Evolutionary conservation across 2,113 vertebrate genomes (phyloP), one percentile per base, ranked within the genome.

Genomic region (Petrocephalus microphthalmus): DNA sequence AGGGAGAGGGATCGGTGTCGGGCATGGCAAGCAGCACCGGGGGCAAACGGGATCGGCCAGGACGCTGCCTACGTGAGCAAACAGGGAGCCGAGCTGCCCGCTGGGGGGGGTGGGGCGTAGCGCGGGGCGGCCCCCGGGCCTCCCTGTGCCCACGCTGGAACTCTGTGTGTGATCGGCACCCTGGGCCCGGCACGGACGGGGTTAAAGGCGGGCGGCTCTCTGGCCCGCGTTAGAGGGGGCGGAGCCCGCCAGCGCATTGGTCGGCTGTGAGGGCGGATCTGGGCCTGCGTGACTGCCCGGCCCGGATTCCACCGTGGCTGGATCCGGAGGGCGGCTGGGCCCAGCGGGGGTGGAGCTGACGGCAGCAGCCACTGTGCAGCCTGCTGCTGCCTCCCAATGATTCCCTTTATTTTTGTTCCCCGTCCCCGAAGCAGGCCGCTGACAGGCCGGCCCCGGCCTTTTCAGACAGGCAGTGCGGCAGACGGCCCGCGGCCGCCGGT

Each of bases 221-320:
- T 93, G 22, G 56, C 42, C 56, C 91, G 87, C 92, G 88, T 90
- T 95, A 92, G 93, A 90, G 93, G 93, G 91, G 92, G 88, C 92
- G 94, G 93, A 93, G 90, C 91, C 93, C 93, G 94, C 92, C 37
- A 95, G 96, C 91, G 93, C 96, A 97, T 97, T 97, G 97, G 97
- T 94, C 95, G 92, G 94, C 92, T 90, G 87, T 88, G 96, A 97
- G 97, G 97, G 97, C 95, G 97, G 97, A 94, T 96, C 96, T 96
- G 91, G 87, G 91, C 96, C 90, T 88, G 45, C 91, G 94, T 91
- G 89, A 52, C 91, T 94, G 15, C 52, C 93, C 54, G 97, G 93
- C 94, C 93, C 93, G 96, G 97, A 97, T 19, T 92, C 2, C 0
- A 90, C 92, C 2, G 91, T 90, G 7, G 92, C 90, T 84, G 96